Percentiles rank a stretch among this genome's conserved stretches.
These are phyloP conservation scores for Buceros bicornis DNA, from an alignment of 2,797 vertebrate species.

Conservation along the genomic window DNA sequence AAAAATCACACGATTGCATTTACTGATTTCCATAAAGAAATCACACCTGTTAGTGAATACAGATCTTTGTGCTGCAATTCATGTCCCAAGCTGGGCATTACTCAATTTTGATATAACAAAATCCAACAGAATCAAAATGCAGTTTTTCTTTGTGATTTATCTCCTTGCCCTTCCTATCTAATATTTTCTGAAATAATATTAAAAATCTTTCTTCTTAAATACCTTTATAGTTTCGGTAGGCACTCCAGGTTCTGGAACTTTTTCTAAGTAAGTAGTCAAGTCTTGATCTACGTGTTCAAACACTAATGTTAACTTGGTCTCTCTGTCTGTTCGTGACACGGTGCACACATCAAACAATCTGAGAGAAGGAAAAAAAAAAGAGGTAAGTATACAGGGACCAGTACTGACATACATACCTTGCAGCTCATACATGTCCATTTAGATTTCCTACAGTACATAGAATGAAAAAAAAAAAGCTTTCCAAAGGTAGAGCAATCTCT, in stretches of 20 bases:
- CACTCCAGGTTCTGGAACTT: slow-evolving; percentile 96
- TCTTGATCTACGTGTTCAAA: slow-evolving; percentile 99
- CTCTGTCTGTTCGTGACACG: slow-evolving; percentile 94
- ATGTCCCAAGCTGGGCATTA: neutral
- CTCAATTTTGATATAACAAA: neutral
- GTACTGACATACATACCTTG: neutral
- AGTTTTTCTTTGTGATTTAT: neutral
- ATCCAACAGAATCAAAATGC: neutral
- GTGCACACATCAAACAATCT: slow-evolving; percentile 98
- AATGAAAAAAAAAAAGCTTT: neutral
- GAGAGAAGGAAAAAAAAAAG: slow-evolving; percentile 53
- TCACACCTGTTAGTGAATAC: neutral
- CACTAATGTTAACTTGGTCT: slow-evolving; percentile 97
- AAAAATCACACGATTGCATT: neutral
- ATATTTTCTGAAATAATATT: neutral
- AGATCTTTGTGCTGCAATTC: neutral
- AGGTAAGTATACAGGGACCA: slow-evolving; percentile 31
- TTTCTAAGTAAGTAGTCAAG: slow-evolving; percentile 98
- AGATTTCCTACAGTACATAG: neutral
- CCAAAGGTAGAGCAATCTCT: neutral
- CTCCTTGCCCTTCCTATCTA: neutral
- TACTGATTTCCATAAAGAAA: neutral
- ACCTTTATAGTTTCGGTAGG: slow-evolving; percentile 98
- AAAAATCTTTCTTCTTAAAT: slow-evolving; percentile 53
- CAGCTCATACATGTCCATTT: neutral